Evolutionary conservation across 2,888 invertebrate genomes (phyloP).

Genomic region (Margaritifera margaritifera): DNA sequence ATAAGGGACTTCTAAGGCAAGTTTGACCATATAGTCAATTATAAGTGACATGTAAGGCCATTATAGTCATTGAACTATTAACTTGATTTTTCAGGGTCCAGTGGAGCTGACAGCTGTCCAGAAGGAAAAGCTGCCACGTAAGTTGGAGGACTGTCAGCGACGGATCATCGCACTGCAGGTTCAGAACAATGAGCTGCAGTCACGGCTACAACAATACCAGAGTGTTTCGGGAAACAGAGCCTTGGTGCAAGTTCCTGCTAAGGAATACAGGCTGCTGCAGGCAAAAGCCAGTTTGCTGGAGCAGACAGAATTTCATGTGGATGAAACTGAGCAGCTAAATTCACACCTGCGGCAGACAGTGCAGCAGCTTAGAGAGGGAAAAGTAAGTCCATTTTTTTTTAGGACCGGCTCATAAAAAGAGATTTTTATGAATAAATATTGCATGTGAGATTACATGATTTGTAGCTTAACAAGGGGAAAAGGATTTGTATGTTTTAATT

Average conservation of each 20-base stretch:
- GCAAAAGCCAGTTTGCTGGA: conserved; percentile 42
- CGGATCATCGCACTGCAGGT: conserved; percentile 54
- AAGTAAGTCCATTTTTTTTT: conserved; percentile 31
- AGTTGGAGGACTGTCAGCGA: conserved; percentile 61
- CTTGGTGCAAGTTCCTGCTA: conserved; percentile 37
- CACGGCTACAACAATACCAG: conserved; percentile 32
- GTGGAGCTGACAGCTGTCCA: conserved; percentile 14
- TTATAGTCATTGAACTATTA: not conserved
- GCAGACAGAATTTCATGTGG: conserved; percentile 51
- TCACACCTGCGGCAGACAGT: conserved; percentile 55
- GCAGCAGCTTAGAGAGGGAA: conserved; percentile 52
- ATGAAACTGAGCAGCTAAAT: conserved; percentile 51
- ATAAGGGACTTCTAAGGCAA: no score
- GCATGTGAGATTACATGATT: no score
- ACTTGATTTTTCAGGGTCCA: conserved; percentile 20
- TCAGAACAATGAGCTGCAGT: conserved; percentile 49
- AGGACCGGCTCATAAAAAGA: not conserved
- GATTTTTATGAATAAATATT: not conserved
- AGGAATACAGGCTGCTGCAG: conserved; percentile 46
- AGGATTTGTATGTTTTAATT: no score
- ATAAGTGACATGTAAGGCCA: no score
- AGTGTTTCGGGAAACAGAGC: conserved; percentile 26
- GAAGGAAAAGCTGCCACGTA: conserved; percentile 45
- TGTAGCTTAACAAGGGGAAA: no score
- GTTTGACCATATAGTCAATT: no score